Conservation (phyloP, 2,888 invertebrate species). For the Drosophila melanosoma region DNA sequence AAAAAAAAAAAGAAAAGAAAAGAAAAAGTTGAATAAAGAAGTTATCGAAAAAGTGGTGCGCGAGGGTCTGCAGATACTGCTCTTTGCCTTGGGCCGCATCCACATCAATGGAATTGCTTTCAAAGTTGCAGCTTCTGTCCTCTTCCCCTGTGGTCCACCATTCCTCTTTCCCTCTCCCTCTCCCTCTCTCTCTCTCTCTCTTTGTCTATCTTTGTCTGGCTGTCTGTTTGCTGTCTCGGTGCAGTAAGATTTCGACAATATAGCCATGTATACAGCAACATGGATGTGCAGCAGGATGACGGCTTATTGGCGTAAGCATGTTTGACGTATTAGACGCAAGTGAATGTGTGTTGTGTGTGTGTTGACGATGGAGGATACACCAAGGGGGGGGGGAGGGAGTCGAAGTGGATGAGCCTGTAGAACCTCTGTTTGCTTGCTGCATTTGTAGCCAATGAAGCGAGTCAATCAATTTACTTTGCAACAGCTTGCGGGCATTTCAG, state of each 20-base stretch:
- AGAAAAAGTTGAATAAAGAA: slow-evolving; percentile 70
- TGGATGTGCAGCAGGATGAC: slow-evolving; percentile 59
- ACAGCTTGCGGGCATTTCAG: slow-evolving; percentile 25
- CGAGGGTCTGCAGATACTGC: slow-evolving; percentile 14
- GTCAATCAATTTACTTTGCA: slow-evolving; percentile 69
- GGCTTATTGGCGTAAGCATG: slow-evolving; percentile 79
- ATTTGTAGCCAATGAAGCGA: slow-evolving; percentile 66
- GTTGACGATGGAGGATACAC: not conserved
- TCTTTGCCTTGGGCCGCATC: slow-evolving; percentile 41
- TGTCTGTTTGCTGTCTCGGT: slow-evolving; percentile 62
- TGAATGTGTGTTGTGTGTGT: slow-evolving; percentile 25
- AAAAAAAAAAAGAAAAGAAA: slow-evolving; percentile 29
- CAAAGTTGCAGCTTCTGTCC: slow-evolving; percentile 33
- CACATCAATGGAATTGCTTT: slow-evolving; percentile 70
- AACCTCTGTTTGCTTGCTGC: slow-evolving; percentile 27
- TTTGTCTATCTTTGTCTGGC: slow-evolving; percentile 6
- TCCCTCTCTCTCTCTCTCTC: not conserved
- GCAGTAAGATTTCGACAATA: slow-evolving; percentile 68
- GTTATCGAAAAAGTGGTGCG: slow-evolving; percentile 74
- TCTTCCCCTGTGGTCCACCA: not conserved
- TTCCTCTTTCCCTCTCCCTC: not conserved
- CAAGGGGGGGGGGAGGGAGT: not conserved
- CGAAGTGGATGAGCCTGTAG: not conserved
- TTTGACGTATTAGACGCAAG: slow-evolving; percentile 74
- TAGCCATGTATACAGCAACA: slow-evolving; percentile 12